These are phyloP conservation scores for Ibidorhyncha struthersii DNA, from an alignment of 2,113 vertebrate genomes.

Conservation along the genomic window DNA sequence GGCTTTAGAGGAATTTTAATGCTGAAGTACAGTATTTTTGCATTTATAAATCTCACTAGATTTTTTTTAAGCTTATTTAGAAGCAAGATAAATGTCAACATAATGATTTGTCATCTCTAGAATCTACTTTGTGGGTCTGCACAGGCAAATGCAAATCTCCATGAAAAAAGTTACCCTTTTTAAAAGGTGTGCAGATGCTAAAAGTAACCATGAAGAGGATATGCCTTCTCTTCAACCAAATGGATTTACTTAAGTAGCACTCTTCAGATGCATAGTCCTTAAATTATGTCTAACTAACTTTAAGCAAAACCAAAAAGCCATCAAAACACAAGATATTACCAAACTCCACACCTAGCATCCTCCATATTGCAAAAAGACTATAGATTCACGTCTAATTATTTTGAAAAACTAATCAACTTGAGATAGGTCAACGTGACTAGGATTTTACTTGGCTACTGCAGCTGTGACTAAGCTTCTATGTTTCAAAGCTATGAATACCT, in stretches of 20 bases:
- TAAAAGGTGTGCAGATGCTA: neutral
- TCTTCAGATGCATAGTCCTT: neutral
- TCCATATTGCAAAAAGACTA: neutral
- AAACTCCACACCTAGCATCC: neutral
- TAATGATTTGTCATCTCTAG: neutral
- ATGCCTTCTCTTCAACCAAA: neutral
- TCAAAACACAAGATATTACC: neutral
- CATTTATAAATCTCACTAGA: neutral
- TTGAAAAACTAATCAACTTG: neutral
- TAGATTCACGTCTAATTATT: neutral
- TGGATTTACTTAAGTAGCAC: neutral
- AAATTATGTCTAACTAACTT: neutral
- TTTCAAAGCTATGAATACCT: constrained; percentile 65
- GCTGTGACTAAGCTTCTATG: neutral
- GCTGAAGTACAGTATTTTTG: neutral
- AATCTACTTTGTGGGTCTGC: neutral
- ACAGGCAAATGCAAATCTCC: neutral
- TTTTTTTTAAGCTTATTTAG: neutral
- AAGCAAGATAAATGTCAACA: neutral
- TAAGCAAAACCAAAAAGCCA: neutral
- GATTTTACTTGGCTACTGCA: neutral
- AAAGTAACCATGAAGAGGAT: neutral
- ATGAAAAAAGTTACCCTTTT: neutral
- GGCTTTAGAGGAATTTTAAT: neutral
- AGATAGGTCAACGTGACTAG: neutral